phyloP scores from a whole-genome alignment of 2,113 vertebrate genomes.

The Vidua chalybeata region DNA sequence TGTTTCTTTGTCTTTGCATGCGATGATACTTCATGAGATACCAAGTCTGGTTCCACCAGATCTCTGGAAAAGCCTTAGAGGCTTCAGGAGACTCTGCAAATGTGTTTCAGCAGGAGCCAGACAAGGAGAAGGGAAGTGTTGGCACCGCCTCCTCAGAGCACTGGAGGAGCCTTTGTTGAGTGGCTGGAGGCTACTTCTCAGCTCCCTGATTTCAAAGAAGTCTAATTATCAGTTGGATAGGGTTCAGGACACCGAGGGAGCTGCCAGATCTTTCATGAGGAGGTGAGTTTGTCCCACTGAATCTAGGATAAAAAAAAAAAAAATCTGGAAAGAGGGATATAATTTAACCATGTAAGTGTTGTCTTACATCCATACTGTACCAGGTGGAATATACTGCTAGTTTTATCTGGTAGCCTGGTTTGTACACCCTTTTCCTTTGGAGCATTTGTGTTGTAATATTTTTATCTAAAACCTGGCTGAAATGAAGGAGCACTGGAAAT shows the following conservation, averaged over 20 bases:
- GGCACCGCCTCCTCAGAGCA: background rate
- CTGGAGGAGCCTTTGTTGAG: conserved; percentile 40
- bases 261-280: conserved; percentile 59
- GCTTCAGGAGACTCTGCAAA: conserved; percentile 24
- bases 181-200: conserved; percentile 54
- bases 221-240: conserved; percentile 67
- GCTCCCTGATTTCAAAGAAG: conserved; percentile 52
- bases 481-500: background rate
- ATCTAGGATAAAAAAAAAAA: background rate
- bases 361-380: background rate
- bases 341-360: conserved; percentile 16
- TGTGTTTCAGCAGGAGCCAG: conserved; percentile 28
- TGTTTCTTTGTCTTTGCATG: conserved; percentile 38
- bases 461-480: background rate
- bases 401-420: background rate
- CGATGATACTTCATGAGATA: conserved; percentile 11
- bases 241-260: conserved; percentile 52
- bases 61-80: conserved; percentile 46
- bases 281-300: background rate
- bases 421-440: background rate
- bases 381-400: background rate
- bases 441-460: background rate
- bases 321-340: background rate
- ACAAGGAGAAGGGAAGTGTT: conserved; percentile 40
- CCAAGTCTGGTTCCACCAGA: conserved; percentile 17